Base-by-base conservation (phyloP, 1,140 invertebrate genomes). In the Tyrophagus putrescentiae region DNA sequence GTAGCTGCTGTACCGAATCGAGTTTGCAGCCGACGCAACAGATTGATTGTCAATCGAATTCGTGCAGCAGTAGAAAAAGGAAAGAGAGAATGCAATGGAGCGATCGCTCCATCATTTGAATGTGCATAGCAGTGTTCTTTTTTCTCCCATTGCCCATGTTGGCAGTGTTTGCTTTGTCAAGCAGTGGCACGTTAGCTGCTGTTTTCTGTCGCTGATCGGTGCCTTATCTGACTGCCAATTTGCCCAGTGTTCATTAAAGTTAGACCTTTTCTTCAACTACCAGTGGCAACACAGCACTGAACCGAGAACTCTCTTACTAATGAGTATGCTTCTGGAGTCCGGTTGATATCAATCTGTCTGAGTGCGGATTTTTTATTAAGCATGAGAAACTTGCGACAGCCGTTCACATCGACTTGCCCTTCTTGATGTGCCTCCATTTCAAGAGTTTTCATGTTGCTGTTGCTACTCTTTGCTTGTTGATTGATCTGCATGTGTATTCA, bases 31-130 rank as follows among this genome's bases (percentile, higher is more conserved):
- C n/a, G n/a, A 21, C 21, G 45, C 45, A 48, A 48, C 45, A 48
- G 45, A 48, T 48, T 48, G 45, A 29, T 29, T 25, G 31, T 48
- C 45, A 21, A 48, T 48, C 18, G 45, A 7, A 18, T 25, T 48
- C 45, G 18, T 9, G 7, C 45, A 7, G n/a, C n/a, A n/a, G n/a
- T n/a, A n/a, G n/a, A n/a, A n/a, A n/a, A n/a, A n/a, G n/a, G n/a
- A n/a, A n/a, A n/a, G 7, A 7, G 13, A 6, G 45, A 48, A 7
- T 18, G 18, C 7, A 48, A 6, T 18, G 6, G 45, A 48, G 23
- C 31, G 45, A 13, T 48, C 45, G 45, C 45, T 9, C 31, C 21
- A 48, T 6, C 7, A 48, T 48, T 48, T 48, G 45, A 48, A 48
- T 48, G 45, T 29, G 6, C 23, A n/a, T n/a, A n/a, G n/a, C n/a